phyloP scores from a whole-genome alignment of 1,140 invertebrate species.

The Phocides pigmalion region DNA sequence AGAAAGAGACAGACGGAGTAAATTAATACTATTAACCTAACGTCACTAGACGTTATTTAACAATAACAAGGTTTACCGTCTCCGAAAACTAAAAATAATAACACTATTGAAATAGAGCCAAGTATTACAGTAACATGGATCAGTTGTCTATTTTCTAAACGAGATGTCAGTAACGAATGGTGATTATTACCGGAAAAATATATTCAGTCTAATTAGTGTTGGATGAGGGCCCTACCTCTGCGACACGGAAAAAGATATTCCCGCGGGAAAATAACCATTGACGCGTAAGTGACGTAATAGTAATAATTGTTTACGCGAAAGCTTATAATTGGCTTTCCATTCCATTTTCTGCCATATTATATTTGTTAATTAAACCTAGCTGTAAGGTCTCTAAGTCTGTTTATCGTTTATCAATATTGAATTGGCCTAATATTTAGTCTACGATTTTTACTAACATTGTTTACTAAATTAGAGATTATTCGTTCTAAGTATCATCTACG shows the following conservation, averaged over 20 bases:
- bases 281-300: too few species aligned
- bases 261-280: background rate
- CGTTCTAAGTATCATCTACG: too few species aligned
- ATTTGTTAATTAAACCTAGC: too few species aligned
- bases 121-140: constrained; percentile 48
- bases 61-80: constrained; percentile 39
- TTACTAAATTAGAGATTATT: too few species aligned
- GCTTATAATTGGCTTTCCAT: too few species aligned
- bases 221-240: background rate
- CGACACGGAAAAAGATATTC: background rate
- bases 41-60: constrained; percentile 1
- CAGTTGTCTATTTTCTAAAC: constrained; percentile 42
- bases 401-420: too few species aligned
- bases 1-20: background rate
- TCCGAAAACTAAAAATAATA: constrained; percentile 56
- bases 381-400: too few species aligned
- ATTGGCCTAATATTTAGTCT: too few species aligned
- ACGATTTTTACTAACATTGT: too few species aligned
- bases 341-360: too few species aligned
- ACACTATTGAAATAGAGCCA: constrained; percentile 58
- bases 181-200: constrained; percentile 13
- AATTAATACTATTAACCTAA: background rate
- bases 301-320: too few species aligned
- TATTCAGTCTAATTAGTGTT: background rate
- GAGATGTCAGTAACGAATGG: constrained; percentile 8